A percentile compares a stretch with the other conserved stretches of the same genome.
Conservation (phyloP, 2,888 invertebrate genomes). For the Chrysotoxum bicinctum region DNA sequence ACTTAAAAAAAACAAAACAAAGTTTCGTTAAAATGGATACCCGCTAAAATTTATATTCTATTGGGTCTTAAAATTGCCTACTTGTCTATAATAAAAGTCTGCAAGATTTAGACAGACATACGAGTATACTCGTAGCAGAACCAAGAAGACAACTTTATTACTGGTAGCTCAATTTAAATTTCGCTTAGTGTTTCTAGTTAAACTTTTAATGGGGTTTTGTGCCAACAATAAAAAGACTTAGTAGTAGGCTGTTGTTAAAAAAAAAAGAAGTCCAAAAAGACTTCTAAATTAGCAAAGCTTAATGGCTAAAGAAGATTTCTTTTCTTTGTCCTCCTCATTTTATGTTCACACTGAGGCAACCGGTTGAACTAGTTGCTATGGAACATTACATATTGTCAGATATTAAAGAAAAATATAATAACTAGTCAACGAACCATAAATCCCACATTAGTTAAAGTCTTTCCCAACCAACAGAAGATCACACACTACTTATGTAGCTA, state of each 20-base stretch:
- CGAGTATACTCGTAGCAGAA: too few relatives aligned
- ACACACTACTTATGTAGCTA: background rate
- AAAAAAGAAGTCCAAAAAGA: too few relatives aligned
- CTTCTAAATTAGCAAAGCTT: background rate
- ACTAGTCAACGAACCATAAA: background rate
- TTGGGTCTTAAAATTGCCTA: too few relatives aligned
- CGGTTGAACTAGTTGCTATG: background rate
- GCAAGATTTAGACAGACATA: too few relatives aligned
- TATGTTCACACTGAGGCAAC: background rate
- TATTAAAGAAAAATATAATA: background rate
- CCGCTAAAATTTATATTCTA: too few relatives aligned
- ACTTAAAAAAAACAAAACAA: too few relatives aligned
- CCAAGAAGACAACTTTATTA: too few relatives aligned
- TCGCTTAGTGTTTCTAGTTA: background rate
- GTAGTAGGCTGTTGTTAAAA: too few relatives aligned
- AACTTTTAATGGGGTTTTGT: background rate
- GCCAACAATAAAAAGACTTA: background rate
- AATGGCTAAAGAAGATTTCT: background rate
- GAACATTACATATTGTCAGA: background rate
- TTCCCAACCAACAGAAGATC: background rate
- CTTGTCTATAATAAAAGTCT: too few relatives aligned
- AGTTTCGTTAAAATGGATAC: too few relatives aligned
- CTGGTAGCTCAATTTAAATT: too few relatives aligned
- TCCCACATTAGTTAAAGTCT: constrained; percentile 1
- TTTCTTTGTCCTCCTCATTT: background rate